Conservation (phyloP, 2,113 vertebrate species). For the Accipiter cooperii region DNA sequence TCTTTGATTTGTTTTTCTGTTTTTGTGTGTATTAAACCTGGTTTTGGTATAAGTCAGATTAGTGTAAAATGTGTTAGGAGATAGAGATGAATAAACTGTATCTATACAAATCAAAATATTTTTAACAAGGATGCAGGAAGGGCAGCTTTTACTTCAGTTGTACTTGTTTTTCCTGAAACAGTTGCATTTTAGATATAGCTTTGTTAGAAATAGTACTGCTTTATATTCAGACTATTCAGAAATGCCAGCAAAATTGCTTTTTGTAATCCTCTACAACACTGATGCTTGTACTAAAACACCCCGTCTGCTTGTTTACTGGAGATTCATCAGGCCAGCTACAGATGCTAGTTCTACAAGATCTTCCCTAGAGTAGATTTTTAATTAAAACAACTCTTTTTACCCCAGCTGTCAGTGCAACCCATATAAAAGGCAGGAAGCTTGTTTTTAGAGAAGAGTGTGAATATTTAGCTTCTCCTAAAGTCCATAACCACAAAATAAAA, state of each 20-base stretch:
- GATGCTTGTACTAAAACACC: not conserved
- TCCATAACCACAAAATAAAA: constrained; percentile 20
- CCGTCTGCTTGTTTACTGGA: constrained; percentile 22
- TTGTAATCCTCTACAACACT: constrained; percentile 1
- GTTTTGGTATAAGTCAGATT: not conserved
- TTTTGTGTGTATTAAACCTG: not conserved
- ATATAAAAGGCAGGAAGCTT: constrained; percentile 12
- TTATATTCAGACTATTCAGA: constrained; percentile 26
- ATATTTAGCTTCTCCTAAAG: not conserved
- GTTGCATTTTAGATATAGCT: not conserved
- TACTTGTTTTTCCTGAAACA: not conserved
- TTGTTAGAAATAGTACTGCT: not conserved
- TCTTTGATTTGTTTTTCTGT: not conserved
- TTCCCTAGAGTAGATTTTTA: constrained; percentile 57
- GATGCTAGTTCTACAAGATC: constrained; percentile 40
- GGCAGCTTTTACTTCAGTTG: not conserved
- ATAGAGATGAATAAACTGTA: not conserved
- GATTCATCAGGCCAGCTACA: constrained; percentile 47
- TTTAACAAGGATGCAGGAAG: not conserved
- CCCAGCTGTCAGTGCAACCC: constrained; percentile 20
- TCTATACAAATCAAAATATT: not conserved
- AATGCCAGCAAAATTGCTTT: constrained; percentile 5
- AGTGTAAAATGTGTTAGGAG: not conserved
- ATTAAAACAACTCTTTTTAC: constrained; percentile 57
- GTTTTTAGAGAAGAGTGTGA: not conserved